Evolutionary conservation across 2,797 vertebrate species (phyloP).

Genomic region (Echeneis naucrates): DNA sequence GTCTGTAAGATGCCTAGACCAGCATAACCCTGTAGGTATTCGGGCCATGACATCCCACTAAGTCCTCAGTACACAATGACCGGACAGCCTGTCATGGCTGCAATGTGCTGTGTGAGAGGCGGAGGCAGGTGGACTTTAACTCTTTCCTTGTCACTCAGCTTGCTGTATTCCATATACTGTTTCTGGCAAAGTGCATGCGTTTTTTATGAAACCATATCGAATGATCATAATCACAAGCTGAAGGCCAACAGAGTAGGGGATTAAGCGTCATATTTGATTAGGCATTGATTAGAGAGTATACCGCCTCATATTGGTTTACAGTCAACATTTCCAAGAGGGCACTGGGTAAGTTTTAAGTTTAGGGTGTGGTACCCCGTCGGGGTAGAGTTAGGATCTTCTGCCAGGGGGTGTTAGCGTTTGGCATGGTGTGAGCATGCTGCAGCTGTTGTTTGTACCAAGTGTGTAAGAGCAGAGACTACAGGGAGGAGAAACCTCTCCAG

Average conservation of each 20-base stretch:
- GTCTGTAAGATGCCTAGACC: constrained; percentile 79
- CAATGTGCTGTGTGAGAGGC: constrained; percentile 76
- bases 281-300: constrained; percentile 19
- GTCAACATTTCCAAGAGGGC: constrained; percentile 31
- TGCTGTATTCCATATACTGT: constrained; percentile 13
- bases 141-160: constrained; percentile 57
- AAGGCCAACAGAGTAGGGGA: neutral
- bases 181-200: constrained; percentile 20
- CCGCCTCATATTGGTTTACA: constrained; percentile 17
- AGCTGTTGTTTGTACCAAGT: constrained; percentile 87
- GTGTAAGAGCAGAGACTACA: constrained; percentile 61
- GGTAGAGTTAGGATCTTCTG: constrained; percentile 54
- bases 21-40: constrained; percentile 80
- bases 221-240: neutral
- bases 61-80: constrained; percentile 78
- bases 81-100: constrained; percentile 77
- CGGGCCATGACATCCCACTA: constrained; percentile 77
- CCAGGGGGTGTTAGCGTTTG: constrained; percentile 70
- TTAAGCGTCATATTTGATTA: constrained; percentile 11
- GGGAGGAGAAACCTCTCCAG: constrained; percentile 69
- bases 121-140: constrained; percentile 81
- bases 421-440: constrained; percentile 70
- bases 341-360: constrained; percentile 49
- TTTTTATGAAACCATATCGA: neutral
- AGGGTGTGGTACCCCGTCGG: constrained; percentile 52